Evolutionary conservation across 2,888 invertebrate genomes (phyloP).

Genomic region (Augiades crinisus): DNA sequence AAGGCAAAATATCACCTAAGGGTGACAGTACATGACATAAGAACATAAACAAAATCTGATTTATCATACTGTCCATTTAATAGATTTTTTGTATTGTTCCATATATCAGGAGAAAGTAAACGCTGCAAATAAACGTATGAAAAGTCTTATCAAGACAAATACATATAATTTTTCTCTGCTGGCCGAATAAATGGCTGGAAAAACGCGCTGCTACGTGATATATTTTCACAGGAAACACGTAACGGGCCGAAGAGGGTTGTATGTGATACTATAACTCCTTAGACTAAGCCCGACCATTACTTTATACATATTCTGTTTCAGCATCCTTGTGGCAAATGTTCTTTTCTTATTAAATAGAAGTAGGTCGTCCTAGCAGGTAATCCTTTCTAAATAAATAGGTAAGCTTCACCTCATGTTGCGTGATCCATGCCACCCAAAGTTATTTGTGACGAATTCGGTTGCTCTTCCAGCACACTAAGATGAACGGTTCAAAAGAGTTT

Average conservation of each 20-base stretch:
- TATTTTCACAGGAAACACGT: conserved; percentile 60
- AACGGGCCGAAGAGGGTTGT: conserved; percentile 25
- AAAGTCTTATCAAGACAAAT: conserved; percentile 43
- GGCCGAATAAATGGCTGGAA: conserved; percentile 54
- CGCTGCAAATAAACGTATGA: conserved; percentile 22
- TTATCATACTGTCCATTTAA: too few species aligned
- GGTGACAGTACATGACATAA: too few species aligned
- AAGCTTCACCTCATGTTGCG: too few species aligned
- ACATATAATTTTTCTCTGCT: conserved; percentile 50
- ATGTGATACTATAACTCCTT: conserved; percentile 20
- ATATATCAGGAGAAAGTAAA: conserved; percentile 8
- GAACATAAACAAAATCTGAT: too few species aligned
- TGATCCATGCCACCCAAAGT: too few species aligned
- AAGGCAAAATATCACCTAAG: too few species aligned
- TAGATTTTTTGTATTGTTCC: background rate
- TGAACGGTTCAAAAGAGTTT: too few species aligned
- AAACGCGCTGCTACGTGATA: conserved; percentile 56
- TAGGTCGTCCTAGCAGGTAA: too few species aligned
- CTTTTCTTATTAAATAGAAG: too few species aligned
- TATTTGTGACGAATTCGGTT: too few species aligned
- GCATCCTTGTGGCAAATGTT: background rate
- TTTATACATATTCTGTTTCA: background rate
- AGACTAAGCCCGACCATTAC: conserved; percentile 8
- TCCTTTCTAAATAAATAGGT: too few species aligned
- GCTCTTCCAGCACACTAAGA: too few species aligned